A percentile compares a stretch with the other conserved stretches of the same genome.
phyloP scores from a whole-genome alignment of 2,797 vertebrate genomes.

The Enteromius anoplus region DNA sequence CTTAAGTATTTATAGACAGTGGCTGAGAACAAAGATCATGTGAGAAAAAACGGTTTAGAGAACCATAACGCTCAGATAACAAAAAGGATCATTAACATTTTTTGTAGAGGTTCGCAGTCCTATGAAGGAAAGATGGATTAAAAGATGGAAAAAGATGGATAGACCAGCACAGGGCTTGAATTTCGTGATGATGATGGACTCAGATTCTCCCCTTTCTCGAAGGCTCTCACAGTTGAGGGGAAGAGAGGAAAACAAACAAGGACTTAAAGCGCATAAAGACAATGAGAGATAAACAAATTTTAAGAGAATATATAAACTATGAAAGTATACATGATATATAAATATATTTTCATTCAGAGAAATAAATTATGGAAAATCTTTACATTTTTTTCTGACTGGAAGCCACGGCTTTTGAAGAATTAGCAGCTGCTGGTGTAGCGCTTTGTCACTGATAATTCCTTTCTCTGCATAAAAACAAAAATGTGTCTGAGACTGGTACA shows the following conservation, averaged over 20 bases:
- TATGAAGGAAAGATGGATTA: slow-evolving; percentile 56
- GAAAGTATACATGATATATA: slow-evolving; percentile 81
- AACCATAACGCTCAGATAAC: slow-evolving; percentile 59
- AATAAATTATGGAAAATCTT: slow-evolving; percentile 85
- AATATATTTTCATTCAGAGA: slow-evolving; percentile 87
- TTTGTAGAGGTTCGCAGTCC: slow-evolving; percentile 54
- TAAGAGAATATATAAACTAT: slow-evolving; percentile 63
- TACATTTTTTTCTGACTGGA: slow-evolving; percentile 73
- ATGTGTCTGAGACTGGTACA: slow-evolving; percentile 58
- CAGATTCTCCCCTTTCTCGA: slow-evolving; percentile 64
- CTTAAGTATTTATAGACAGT: slow-evolving; percentile 24
- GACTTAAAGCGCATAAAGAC: slow-evolving; percentile 48
- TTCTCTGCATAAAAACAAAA: slow-evolving; percentile 63
- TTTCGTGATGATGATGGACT: slow-evolving; percentile 62
- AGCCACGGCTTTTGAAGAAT: slow-evolving; percentile 72
- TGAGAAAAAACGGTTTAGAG: slow-evolving; percentile 22
- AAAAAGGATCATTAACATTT: slow-evolving; percentile 47
- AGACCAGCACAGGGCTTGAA: slow-evolving; percentile 57
- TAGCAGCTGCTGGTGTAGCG: slow-evolving; percentile 65
- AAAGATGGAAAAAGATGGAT: slow-evolving; percentile 3
- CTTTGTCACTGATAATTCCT: slow-evolving; percentile 63
- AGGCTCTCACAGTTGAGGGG: slow-evolving; percentile 55
- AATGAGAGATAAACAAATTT: slow-evolving; percentile 57
- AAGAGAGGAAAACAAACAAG: slow-evolving; percentile 44
- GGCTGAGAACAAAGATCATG: not conserved